A percentile compares a stretch with the other conserved stretches of the same genome.
Conservation (phyloP, 2,113 vertebrate genomes). For the Aplodontia rufa region DNA sequence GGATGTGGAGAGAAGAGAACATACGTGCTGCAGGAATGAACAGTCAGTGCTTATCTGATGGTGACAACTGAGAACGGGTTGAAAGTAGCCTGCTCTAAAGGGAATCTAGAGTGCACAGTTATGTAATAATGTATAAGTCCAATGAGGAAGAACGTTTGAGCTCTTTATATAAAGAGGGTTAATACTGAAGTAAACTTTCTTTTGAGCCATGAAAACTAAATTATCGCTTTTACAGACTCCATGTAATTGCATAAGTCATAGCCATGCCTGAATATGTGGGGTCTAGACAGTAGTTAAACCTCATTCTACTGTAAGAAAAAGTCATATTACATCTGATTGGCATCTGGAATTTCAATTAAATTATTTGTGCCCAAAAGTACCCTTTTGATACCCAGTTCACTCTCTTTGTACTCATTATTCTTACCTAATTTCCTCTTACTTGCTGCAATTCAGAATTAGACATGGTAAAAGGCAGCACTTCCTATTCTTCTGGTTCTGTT, state of each 20-base stretch:
- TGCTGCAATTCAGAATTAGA: slow-evolving; percentile 38
- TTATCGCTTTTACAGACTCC: slow-evolving; percentile 59
- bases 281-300: slow-evolving; percentile 49
- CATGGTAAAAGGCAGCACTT: slow-evolving; percentile 18
- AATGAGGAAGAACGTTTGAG: slow-evolving; percentile 13
- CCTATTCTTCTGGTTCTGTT: slow-evolving; percentile 48
- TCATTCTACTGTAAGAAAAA: slow-evolving; percentile 63
- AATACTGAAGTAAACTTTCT: slow-evolving; percentile 55
- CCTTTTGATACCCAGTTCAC: slow-evolving; percentile 56
- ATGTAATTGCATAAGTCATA: slow-evolving; percentile 57
- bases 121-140: not conserved
- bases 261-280: slow-evolving; percentile 46
- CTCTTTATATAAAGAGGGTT: slow-evolving; percentile 43
- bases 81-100: not conserved
- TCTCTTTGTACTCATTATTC: slow-evolving; percentile 23
- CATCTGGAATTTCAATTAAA: slow-evolving; percentile 73
- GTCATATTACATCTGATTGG: slow-evolving; percentile 32
- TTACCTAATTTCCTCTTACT: slow-evolving; percentile 25
- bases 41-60: not conserved
- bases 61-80: not conserved
- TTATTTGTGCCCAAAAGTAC: slow-evolving; percentile 68
- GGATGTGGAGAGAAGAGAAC: not conserved
- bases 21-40: not conserved
- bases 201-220: slow-evolving; percentile 66
- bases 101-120: not conserved